Conservation (phyloP, 2,888 invertebrate genomes). For the Polymixis flavicincta region DNA sequence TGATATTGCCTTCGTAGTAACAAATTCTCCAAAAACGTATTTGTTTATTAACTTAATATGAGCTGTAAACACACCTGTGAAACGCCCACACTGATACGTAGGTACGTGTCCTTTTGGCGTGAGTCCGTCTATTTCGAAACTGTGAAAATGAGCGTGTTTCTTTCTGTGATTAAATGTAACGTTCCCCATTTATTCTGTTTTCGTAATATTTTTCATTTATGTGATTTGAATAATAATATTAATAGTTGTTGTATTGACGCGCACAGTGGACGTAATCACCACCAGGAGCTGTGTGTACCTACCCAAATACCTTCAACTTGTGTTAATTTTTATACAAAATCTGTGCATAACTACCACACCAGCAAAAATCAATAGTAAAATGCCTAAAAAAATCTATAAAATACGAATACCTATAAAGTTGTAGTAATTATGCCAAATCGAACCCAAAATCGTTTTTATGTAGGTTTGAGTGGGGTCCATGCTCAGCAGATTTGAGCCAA, state of each 20-base stretch:
- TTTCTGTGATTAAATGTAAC: not conserved
- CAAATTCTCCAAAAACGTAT: conserved; percentile 16
- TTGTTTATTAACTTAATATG: conserved; percentile 1
- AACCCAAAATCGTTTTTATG: conserved; percentile 30
- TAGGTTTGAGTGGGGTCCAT: conserved; percentile 13
- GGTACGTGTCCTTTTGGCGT: conserved; percentile 6
- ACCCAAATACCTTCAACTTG: not conserved
- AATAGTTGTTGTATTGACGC: not conserved
- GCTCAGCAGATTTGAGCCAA: conserved; percentile 11
- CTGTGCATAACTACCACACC: not conserved
- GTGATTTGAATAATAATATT: not conserved
- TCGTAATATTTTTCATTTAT: not conserved
- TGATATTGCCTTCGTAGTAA: not conserved
- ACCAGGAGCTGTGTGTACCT: not conserved
- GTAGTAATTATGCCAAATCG: conserved; percentile 14
- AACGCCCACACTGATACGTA: conserved; percentile 15
- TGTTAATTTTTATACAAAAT: not conserved
- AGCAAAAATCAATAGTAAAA: not conserved
- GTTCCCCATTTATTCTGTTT: not conserved
- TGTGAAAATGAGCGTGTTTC: not conserved
- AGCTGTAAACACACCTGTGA: not conserved
- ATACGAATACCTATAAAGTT: not conserved
- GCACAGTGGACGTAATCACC: not conserved
- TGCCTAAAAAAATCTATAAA: not conserved
- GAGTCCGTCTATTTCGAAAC: not conserved